These are phyloP conservation scores for Scopus umbretta DNA, from an alignment of 2,113 vertebrate genomes.

Conservation along the genomic window DNA sequence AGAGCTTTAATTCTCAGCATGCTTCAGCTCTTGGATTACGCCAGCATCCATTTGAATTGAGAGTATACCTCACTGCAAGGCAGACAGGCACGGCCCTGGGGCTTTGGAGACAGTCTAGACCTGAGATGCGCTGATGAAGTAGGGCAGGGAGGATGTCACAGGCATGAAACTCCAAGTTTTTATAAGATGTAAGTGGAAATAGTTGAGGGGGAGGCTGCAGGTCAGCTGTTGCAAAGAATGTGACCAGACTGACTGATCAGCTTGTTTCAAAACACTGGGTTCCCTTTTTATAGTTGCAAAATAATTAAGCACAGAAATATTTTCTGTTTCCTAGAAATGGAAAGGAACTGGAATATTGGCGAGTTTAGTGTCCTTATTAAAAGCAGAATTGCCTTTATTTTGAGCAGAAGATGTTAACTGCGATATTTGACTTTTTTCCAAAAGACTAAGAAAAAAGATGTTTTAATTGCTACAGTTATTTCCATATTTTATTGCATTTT, in stretches of 20 bases:
- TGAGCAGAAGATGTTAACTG: not conserved
- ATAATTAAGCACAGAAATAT: not conserved
- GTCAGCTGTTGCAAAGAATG: not conserved
- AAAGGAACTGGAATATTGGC: not conserved
- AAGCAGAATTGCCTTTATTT: not conserved
- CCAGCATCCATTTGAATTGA: not conserved
- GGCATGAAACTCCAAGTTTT: not conserved
- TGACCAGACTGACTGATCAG: not conserved
- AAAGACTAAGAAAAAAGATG: not conserved
- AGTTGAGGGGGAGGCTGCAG: not conserved
- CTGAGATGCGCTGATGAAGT: not conserved
- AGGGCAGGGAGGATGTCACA: not conserved
- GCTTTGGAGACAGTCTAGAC: not conserved
- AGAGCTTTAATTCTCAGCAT: not conserved
- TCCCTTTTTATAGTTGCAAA: not conserved
- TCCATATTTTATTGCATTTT: not conserved
- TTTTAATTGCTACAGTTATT: not conserved
- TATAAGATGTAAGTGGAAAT: not conserved
- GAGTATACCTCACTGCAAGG: not conserved
- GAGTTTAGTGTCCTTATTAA: not conserved
- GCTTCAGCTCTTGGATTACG: not conserved
- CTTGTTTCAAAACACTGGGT: not conserved
- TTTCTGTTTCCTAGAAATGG: not conserved
- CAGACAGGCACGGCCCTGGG: not conserved
- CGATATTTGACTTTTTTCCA: not conserved